Percentiles rank a stretch among this genome's conserved stretches.
phyloP scores from a whole-genome alignment of 2,113 vertebrate genomes.

The Hemichromis elongatus region DNA sequence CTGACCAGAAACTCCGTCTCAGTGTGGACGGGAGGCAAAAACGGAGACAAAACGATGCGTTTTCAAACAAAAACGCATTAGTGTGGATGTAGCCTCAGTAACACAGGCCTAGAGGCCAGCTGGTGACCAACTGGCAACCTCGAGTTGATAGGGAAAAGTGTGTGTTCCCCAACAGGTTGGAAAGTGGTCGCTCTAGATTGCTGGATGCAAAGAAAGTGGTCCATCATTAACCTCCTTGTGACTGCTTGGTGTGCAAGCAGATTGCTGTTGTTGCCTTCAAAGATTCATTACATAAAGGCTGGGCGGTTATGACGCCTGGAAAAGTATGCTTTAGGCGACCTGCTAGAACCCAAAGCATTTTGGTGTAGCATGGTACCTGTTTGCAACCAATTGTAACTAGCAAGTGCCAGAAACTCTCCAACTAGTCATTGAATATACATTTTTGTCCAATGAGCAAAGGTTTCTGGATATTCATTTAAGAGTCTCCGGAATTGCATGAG shows the following conservation, averaged over 20 bases:
- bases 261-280: background rate
- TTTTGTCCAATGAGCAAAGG: background rate
- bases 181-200: accelerated
- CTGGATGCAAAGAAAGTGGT: background rate
- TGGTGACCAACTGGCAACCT: background rate
- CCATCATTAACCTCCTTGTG: background rate
- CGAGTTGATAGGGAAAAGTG: background rate
- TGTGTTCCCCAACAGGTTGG: background rate
- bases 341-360: background rate
- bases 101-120: background rate
- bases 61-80: too few relatives aligned
- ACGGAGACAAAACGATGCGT: too few relatives aligned
- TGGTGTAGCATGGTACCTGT: background rate
- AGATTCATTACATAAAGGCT: background rate
- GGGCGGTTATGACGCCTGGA: background rate
- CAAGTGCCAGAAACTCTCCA: background rate
- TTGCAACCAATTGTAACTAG: background rate
- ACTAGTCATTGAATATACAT: background rate
- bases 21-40: too few relatives aligned
- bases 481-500: background rate
- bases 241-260: background rate
- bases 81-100: too few relatives aligned
- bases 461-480: background rate
- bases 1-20: too few relatives aligned
- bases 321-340: background rate